Conservation (phyloP, 2,888 invertebrate species). For the Xestia c-nigrum region DNA sequence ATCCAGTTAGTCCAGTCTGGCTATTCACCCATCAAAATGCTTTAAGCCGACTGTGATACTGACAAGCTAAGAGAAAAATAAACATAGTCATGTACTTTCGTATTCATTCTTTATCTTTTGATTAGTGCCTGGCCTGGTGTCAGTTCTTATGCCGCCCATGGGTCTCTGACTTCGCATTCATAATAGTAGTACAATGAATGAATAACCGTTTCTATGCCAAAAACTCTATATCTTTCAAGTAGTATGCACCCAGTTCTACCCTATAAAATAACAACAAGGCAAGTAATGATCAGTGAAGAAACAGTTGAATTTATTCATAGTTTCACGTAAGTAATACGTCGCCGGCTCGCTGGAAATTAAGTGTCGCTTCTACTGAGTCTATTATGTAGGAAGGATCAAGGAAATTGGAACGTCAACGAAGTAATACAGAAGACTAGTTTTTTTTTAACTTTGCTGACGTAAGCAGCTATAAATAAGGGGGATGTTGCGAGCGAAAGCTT, state of each 20-base stretch:
- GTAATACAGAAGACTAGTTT: slow-evolving; percentile 55
- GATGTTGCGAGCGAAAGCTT: slow-evolving; percentile 35
- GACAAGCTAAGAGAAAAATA: not conserved
- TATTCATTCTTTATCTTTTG: not conserved
- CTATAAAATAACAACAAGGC: slow-evolving; percentile 2
- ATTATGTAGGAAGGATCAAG: slow-evolving; percentile 77
- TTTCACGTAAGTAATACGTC: slow-evolving; percentile 65
- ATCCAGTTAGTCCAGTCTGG: not conserved
- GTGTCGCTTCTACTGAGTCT: slow-evolving; percentile 74
- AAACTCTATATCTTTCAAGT: not conserved
- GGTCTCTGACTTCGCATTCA: not conserved
- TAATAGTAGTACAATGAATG: not conserved
- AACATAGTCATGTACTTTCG: not conserved
- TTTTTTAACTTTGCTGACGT: slow-evolving; percentile 66
- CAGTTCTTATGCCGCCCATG: too few relatives aligned
- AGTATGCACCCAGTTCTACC: not conserved
- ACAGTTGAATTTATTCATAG: slow-evolving; percentile 74
- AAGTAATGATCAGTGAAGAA: slow-evolving; percentile 32
- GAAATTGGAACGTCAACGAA: slow-evolving; percentile 79
- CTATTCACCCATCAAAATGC: not conserved
- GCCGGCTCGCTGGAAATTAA: slow-evolving; percentile 75
- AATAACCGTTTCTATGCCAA: not conserved
- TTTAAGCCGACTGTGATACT: not conserved
- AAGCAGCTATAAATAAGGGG: slow-evolving; percentile 66
- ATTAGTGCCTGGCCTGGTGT: too few relatives aligned